Percentiles rank a stretch among this genome's conserved stretches.
Conservation (phyloP, 2,797 vertebrate genomes). For the Bovichtus variegatus region DNA sequence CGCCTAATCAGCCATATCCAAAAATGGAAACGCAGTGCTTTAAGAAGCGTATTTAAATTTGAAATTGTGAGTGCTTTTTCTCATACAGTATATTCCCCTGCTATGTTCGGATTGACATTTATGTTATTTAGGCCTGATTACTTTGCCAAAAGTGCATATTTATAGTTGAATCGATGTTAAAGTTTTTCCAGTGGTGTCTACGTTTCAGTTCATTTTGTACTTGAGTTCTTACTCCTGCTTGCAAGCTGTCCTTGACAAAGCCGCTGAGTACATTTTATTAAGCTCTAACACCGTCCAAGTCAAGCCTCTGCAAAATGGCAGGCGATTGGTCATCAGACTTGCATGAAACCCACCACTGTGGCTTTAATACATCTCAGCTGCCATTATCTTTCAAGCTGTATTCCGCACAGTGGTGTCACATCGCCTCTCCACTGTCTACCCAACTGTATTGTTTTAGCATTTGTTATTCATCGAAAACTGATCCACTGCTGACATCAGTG, state of each 20-base stretch:
- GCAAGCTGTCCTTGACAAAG: conserved; percentile 2
- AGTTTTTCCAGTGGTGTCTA: not conserved
- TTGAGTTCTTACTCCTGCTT: not conserved
- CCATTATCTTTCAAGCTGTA: conserved; percentile 34
- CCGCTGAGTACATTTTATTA: conserved; percentile 4
- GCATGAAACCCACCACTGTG: conserved; percentile 20
- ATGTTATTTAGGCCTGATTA: not conserved
- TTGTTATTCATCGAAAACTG: conserved; percentile 42
- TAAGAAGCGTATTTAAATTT: not conserved
- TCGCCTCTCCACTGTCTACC: conserved; percentile 24
- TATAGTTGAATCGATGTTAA: not conserved
- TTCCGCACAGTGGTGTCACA: conserved; percentile 32
- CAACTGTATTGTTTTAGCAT: conserved; percentile 30
- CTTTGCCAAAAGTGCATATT: not conserved
- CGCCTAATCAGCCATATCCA: conserved; percentile 31
- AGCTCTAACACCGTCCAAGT: conserved; percentile 5
- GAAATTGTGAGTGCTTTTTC: not conserved
- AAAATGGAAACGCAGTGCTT: conserved; percentile 17
- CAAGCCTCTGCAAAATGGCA: conserved; percentile 21
- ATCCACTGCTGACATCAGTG: conserved; percentile 26
- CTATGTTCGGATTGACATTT: conserved; percentile 3
- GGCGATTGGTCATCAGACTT: conserved; percentile 23
- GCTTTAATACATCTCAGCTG: conserved; percentile 41
- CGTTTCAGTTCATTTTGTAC: conserved; percentile 1
- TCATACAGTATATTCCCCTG: not conserved